Evolutionary conservation across 2,113 vertebrate genomes (phyloP).

Genomic region (Misgurnus mizolepis): DNA sequence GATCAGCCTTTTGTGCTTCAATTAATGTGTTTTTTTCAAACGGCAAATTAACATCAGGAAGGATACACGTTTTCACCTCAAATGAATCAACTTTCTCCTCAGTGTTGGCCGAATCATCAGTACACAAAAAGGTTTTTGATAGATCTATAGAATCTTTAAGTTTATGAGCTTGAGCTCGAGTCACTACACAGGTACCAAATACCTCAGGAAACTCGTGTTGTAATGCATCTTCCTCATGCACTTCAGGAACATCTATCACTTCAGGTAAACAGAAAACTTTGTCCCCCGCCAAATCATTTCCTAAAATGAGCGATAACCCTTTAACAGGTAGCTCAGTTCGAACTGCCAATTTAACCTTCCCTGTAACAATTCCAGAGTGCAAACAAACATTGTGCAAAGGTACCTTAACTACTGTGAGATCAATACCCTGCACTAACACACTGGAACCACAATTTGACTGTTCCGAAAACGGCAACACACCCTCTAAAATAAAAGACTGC

Average conservation of each 20-base stretch:
- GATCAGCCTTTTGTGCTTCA: neutral
- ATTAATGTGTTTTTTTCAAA: neutral
- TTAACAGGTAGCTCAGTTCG: neutral
- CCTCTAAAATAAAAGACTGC: neutral
- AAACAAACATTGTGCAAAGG: neutral
- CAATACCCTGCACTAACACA: neutral
- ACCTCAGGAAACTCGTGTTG: neutral
- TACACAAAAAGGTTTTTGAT: slow-evolving; percentile 10
- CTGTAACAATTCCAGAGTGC: neutral
- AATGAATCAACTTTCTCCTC: neutral
- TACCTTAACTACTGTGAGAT: neutral
- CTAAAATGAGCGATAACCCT: neutral
- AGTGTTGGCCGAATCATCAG: neutral
- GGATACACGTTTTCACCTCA: neutral
- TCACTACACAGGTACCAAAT: neutral
- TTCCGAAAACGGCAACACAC: neutral
- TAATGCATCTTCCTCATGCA: neutral
- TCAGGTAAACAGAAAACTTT: slow-evolving; percentile 11
- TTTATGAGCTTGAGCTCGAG: neutral
- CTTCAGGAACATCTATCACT: neutral
- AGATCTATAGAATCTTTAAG: neutral
- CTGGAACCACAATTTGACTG: neutral
- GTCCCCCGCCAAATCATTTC: neutral
- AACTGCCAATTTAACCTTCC: neutral
- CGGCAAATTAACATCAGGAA: neutral